These are phyloP conservation scores for Sebastes diaconus DNA, from an alignment of 2,797 vertebrate genomes.

Conservation along the genomic window DNA sequence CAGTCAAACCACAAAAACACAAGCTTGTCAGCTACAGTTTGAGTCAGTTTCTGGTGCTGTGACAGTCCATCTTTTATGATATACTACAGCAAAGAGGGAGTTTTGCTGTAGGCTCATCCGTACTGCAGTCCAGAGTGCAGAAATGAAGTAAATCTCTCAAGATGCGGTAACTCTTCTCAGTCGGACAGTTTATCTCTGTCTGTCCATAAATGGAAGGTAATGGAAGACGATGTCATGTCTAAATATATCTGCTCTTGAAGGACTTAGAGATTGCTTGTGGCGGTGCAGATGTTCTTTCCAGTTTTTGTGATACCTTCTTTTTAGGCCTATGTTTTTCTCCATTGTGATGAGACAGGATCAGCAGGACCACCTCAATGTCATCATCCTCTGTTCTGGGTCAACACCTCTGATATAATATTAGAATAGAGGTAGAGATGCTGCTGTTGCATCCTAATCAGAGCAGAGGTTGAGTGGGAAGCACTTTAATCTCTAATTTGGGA, in stretches of 20 bases:
- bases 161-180: slow-evolving; percentile 21
- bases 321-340: neutral
- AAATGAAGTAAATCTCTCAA: slow-evolving; percentile 40
- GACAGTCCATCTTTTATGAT: slow-evolving; percentile 6
- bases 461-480: neutral
- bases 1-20: slow-evolving; percentile 13
- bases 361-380: neutral
- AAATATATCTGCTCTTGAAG: slow-evolving; percentile 52
- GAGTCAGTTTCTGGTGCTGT: slow-evolving; percentile 10
- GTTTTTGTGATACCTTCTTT: slow-evolving; percentile 11
- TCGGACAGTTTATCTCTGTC: slow-evolving; percentile 32
- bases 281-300: slow-evolving; percentile 43
- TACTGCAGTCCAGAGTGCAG: slow-evolving; percentile 11
- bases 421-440: neutral
- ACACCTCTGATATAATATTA: neutral
- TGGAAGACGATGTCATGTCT: slow-evolving; percentile 37
- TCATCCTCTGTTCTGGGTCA: neutral
- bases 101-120: neutral
- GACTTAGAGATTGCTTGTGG: slow-evolving; percentile 29
- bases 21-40: neutral
- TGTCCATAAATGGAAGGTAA: slow-evolving; percentile 51
- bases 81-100: neutral
- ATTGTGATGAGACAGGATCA: neutral
- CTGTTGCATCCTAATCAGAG: neutral
- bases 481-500: slow-evolving; percentile 27